Conservation (phyloP, 2,113 vertebrate species). For the Nothoprocta pentlandii region DNA sequence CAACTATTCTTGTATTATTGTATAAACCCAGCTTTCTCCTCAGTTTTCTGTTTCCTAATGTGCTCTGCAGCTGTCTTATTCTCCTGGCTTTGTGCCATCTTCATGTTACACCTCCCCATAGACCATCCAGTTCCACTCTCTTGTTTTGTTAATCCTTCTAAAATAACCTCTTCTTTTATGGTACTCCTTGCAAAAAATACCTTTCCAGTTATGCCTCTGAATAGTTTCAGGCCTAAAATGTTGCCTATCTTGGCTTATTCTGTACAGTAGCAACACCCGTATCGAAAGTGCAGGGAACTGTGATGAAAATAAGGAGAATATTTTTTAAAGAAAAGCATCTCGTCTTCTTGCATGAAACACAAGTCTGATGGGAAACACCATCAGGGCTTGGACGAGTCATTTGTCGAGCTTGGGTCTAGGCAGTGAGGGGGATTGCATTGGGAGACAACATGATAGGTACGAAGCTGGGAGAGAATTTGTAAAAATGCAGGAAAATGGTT, state of each 20-base stretch:
- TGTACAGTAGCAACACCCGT: not conserved
- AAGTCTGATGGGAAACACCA: not conserved
- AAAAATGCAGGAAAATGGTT: conserved; percentile 40
- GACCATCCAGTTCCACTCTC: not conserved
- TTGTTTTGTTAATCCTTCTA: conserved; percentile 25
- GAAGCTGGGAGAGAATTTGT: not conserved
- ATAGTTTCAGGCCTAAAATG: not conserved
- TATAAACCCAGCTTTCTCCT: not conserved
- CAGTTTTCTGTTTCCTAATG: not conserved
- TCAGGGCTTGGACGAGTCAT: not conserved
- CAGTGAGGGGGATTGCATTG: not conserved
- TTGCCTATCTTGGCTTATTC: not conserved
- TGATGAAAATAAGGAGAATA: not conserved
- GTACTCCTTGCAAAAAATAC: not conserved
- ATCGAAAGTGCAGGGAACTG: not conserved
- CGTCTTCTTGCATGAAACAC: not conserved
- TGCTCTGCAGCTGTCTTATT: rapidly evolving
- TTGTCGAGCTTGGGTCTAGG: not conserved
- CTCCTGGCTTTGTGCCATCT: not conserved
- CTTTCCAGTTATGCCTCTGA: not conserved
- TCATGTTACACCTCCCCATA: not conserved
- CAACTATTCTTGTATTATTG: not conserved
- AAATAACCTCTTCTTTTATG: not conserved
- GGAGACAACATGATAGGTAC: not conserved
- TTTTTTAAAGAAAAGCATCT: not conserved